Evolutionary conservation across 1,140 invertebrate species (phyloP).

Genomic region (Sinonovacula constricta): DNA sequence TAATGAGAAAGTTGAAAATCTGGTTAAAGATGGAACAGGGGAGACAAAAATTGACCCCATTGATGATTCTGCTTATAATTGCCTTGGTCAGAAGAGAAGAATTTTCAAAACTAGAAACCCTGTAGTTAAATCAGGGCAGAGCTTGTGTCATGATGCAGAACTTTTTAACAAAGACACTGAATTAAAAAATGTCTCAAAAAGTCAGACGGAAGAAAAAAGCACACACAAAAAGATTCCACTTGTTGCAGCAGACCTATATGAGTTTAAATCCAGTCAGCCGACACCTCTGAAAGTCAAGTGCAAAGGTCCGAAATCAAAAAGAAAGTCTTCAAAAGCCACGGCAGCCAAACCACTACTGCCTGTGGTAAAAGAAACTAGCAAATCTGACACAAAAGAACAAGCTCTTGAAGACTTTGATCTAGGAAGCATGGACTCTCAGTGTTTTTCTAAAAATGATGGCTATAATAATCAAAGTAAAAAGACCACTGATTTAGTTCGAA

Average conservation of each 20-base stretch:
- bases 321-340: conserved; percentile 19
- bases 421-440: too few relatives aligned
- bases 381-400: neutral
- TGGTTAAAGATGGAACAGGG: too few relatives aligned
- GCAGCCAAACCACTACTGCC: neutral
- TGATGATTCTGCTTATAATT: too few relatives aligned
- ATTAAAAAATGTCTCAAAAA: too few relatives aligned
- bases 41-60: too few relatives aligned
- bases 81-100: conserved; percentile 25
- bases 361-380: neutral
- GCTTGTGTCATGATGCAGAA: neutral
- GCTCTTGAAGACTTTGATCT: too few relatives aligned
- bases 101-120: conserved; percentile 34
- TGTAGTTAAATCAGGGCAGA: neutral
- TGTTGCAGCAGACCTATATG: conserved; percentile 65
- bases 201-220: too few relatives aligned
- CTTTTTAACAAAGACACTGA: neutral
- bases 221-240: too few relatives aligned
- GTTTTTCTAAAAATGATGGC: too few relatives aligned
- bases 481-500: too few relatives aligned
- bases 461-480: too few relatives aligned
- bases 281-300: conserved; percentile 49
- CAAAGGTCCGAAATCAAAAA: conserved; percentile 37
- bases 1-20: too few relatives aligned
- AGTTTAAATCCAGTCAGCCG: conserved; percentile 60